Conservation (phyloP, 1,140 invertebrate species). For the Hyphantria cunea region DNA sequence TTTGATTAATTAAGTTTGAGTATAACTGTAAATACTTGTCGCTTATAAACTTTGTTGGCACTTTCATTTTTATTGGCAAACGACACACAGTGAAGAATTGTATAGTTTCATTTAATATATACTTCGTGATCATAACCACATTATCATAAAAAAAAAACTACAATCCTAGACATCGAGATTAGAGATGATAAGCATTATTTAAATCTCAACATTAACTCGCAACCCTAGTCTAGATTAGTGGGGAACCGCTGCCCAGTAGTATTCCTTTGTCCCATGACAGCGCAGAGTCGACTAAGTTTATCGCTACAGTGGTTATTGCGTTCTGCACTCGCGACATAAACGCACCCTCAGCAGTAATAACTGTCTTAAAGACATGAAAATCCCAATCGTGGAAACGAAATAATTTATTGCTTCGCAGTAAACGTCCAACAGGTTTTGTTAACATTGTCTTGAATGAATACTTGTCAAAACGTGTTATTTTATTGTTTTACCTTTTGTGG, state of each 20-base stretch:
- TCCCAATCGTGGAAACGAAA: slow-evolving; percentile 43
- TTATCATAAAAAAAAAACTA: no score
- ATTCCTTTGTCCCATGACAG: slow-evolving; percentile 64
- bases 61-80: no score
- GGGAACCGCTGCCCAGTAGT: slow-evolving; percentile 49
- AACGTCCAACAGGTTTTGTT: background rate
- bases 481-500: no score
- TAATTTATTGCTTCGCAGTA: slow-evolving; percentile 33
- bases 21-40: no score
- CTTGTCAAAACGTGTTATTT: no score
- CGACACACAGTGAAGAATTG: no score
- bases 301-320: slow-evolving; percentile 70
- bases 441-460: background rate
- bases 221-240: background rate
- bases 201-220: slow-evolving; percentile 4
- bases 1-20: no score
- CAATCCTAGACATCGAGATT: no score
- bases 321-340: slow-evolving; percentile 55
- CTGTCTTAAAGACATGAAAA: slow-evolving; percentile 58
- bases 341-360: slow-evolving; percentile 61
- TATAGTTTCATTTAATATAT: no score
- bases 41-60: no score
- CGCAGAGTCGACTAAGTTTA: slow-evolving; percentile 56
- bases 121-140: no score
- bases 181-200: slow-evolving; percentile 4